Percentiles rank a stretch among this genome's conserved stretches.
Evolutionary conservation across 2,797 vertebrate genomes (phyloP).

Genomic region (Artibeus lituratus): DNA sequence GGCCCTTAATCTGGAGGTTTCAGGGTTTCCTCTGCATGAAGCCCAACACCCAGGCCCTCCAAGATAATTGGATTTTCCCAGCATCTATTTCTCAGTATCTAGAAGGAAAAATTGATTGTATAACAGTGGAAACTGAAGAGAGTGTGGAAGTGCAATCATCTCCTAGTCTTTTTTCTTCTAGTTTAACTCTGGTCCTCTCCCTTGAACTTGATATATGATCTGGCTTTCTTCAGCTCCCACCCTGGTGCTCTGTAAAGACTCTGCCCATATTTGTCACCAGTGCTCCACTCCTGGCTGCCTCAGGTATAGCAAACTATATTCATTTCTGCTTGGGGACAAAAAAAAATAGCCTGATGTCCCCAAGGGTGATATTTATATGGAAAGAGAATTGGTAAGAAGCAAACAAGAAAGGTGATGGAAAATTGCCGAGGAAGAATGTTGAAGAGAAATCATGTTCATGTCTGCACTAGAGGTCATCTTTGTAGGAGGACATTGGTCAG

Average conservation of each 20-base stretch:
- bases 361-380: not conserved
- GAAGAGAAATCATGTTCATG: not conserved
- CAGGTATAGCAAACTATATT: not conserved
- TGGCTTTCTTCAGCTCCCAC: not conserved
- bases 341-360: not conserved
- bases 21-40: not conserved
- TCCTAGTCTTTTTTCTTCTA: not conserved
- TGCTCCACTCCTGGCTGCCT: not conserved
- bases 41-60: not conserved
- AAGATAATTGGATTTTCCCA: constrained; percentile 7
- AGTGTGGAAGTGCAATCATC: not conserved
- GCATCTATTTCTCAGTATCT: not conserved
- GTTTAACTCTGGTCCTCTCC: not conserved
- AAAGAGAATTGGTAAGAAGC: not conserved
- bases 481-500: not conserved
- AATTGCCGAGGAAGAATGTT: not conserved
- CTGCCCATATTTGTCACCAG: not conserved
- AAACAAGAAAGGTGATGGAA: not conserved
- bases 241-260: not conserved
- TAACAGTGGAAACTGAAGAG: not conserved
- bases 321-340: not conserved
- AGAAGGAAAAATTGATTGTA: not conserved
- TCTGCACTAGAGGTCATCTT: not conserved
- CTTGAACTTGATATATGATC: not conserved
- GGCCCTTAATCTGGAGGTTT: not conserved